Evolutionary conservation across 2,888 invertebrate species (phyloP).

Genomic region (Agrotis ipsilon): DNA sequence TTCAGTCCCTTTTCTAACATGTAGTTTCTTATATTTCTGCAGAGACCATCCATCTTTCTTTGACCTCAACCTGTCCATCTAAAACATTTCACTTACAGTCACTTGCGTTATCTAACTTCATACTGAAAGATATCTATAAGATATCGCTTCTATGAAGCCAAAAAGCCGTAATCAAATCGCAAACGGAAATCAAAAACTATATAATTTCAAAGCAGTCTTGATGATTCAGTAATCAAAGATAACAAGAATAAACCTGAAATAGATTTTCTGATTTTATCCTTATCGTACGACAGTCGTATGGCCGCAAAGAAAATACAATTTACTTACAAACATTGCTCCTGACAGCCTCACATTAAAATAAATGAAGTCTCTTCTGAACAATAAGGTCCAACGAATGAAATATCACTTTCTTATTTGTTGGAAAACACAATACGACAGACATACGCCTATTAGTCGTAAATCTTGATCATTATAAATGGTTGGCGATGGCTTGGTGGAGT

Average conservation of each 20-base stretch:
- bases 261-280: neutral
- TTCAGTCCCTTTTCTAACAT: neutral
- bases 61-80: neutral
- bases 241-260: neutral
- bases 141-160: neutral
- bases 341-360: slow-evolving; percentile 43
- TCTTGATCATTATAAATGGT: slow-evolving; percentile 13
- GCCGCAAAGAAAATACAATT: slow-evolving; percentile 18
- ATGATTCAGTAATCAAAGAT: neutral
- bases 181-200: neutral
- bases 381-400: slow-evolving; percentile 26
- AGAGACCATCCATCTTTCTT: neutral
- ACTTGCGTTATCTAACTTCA: neutral
- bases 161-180: neutral
- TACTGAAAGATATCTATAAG: neutral
- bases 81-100: neutral
- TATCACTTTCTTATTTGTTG: slow-evolving; percentile 31
- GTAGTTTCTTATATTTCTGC: neutral
- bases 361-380: slow-evolving; percentile 47
- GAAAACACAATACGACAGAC: slow-evolving; percentile 22
- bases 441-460: neutral
- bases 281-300: slow-evolving; percentile 8
- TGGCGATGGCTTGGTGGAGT: neutral
- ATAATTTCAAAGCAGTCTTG: neutral
- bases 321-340: slow-evolving; percentile 16